Base-by-base conservation (phyloP, 1,140 invertebrate species). In the Tetragonula clypearis region DNA sequence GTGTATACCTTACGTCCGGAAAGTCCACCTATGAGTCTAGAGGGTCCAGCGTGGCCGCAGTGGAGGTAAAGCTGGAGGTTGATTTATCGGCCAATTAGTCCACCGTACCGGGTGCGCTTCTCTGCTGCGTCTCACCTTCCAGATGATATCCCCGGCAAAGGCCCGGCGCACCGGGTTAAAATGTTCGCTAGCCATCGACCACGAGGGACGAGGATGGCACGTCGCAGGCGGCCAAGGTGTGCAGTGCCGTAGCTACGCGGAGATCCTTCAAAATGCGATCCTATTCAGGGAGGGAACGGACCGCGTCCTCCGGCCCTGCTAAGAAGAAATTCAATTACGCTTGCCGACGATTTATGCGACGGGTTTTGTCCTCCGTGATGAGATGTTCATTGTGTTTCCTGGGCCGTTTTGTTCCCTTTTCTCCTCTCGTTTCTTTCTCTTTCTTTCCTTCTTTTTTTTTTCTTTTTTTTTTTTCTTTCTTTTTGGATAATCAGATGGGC, bases 81-180 rank as follows among this genome's bases (percentile, higher is more conserved):
- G 92, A 93, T 93, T 93, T 93, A 93, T 93, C 92, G 92, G 92
- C 92, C 92, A 93, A 93, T 93, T 93, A 93, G 92, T 92, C 92
- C 86, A 90, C 86, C 87, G 92, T 93, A 93, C 92, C 92, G 91
- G 92, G 90, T 92, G 92, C 92, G 89, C 92, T 93, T 92, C 91
- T 90, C 90, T 87, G 88, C 87, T 92, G 91, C 91, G 91, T 91
- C 92, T 92, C 92, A 92, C 91, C 92, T 92, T 92, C 90, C 92
- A 91, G 92, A 93, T 92, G 92, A 93, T 93, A 93, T 92, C 87
- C 92, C 6, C 81, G 86, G 77, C 83, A 77, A 87, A 91, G 90
- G 86, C 84, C 86, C 87, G 88, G 90, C 90, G 79, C 88, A 87
- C 75, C 41, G 88, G 79, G 76, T 89, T 91, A 90, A 88, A 88